A percentile compares a stretch with the other conserved stretches of the same genome.
Evolutionary conservation across 2,113 vertebrate species (phyloP).

Genomic region (Nipponia nippon): DNA sequence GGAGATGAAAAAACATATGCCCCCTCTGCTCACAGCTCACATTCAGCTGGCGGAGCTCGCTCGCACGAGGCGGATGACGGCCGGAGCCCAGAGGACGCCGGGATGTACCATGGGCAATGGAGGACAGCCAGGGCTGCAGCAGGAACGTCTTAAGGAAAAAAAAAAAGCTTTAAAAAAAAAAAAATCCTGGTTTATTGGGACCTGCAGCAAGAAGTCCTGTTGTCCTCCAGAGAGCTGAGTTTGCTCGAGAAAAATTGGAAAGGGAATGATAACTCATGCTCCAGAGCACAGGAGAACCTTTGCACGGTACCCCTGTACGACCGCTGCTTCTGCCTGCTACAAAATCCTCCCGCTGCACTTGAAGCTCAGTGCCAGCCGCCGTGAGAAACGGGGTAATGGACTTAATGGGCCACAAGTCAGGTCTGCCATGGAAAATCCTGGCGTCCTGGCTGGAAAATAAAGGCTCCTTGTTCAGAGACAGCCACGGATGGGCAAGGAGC

Average conservation of each 20-base stretch:
- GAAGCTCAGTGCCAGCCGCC: neutral
- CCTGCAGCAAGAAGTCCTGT: neutral
- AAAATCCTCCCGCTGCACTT: neutral
- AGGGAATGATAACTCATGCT: neutral
- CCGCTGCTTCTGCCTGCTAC: neutral
- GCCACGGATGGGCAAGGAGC: neutral
- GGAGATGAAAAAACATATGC: neutral
- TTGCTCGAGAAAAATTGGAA: neutral
- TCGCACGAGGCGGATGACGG: neutral
- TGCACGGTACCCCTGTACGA: neutral
- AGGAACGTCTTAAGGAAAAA: neutral
- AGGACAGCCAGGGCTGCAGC: neutral
- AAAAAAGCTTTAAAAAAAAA: neutral
- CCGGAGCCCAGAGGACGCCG: neutral
- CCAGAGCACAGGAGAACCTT: neutral
- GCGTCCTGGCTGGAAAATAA: neutral
- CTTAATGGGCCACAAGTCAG: fast-evolving
- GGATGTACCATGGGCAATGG: neutral
- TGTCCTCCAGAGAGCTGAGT: neutral
- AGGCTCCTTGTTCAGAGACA: neutral
- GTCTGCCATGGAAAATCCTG: neutral
- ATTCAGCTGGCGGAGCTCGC: neutral
- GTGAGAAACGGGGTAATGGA: neutral
- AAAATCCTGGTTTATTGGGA: neutral
- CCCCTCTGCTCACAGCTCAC: neutral